Evolutionary conservation across 2,888 invertebrate genomes (phyloP).

Genomic region (Chironomus riparius): DNA sequence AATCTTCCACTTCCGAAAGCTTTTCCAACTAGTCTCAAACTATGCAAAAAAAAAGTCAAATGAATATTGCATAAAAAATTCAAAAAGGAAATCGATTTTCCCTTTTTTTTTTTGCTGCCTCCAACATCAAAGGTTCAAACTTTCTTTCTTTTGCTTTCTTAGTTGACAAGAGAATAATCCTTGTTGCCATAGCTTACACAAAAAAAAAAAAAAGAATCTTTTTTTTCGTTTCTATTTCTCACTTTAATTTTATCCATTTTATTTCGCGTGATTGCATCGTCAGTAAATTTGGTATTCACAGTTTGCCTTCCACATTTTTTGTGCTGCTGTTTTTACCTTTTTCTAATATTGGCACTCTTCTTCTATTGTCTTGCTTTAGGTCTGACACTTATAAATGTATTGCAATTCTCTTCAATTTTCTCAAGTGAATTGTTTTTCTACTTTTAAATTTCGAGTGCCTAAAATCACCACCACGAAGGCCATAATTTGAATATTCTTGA

Average conservation of each 20-base stretch:
- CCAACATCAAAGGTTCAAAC: not conserved
- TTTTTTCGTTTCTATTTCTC: not conserved
- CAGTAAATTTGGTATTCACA: too few species aligned
- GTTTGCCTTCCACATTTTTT: not conserved
- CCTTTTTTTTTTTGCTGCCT: not conserved
- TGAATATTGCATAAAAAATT: not conserved
- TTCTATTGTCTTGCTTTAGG: not conserved
- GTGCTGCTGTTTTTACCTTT: not conserved
- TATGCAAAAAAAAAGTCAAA: not conserved
- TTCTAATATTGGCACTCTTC: not conserved
- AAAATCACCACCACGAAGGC: not conserved
- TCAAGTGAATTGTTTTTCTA: not conserved
- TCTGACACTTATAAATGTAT: too few species aligned
- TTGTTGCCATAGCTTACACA: not conserved
- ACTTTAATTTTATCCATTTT: slow-evolving; percentile 16
- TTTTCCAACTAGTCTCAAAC: too few species aligned
- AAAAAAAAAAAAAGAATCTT: not conserved
- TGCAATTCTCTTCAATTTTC: too few species aligned
- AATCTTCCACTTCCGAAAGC: too few species aligned
- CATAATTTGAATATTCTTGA: slow-evolving; percentile 11
- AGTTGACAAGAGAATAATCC: not conserved
- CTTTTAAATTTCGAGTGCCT: not conserved
- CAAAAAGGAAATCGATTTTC: not conserved
- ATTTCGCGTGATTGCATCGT: not conserved
- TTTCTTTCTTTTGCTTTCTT: not conserved